Evolutionary conservation across 2,113 vertebrate species (phyloP), one percentile per base, ranked within the genome.

Genomic region (Euleptes europaea): DNA sequence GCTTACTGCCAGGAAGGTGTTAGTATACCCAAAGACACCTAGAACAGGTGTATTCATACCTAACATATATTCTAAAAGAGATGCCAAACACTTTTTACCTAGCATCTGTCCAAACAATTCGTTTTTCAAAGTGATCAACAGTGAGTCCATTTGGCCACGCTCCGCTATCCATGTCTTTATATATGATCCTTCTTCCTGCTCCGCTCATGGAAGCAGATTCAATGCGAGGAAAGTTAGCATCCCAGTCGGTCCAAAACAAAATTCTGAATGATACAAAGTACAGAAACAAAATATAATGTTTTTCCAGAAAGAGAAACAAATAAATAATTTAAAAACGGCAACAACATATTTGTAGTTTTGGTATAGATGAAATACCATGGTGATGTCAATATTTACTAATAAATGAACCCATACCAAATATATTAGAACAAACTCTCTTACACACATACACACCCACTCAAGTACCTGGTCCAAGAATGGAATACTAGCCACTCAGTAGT

Each of bases 201-300:
- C 99, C 99, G 0, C 98, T 99, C 99, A 99, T 99, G 3, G 99
- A 98, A 3, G 98, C 98, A 0, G 98, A 98, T 85, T 99, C 99
- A 1, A 99, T 99, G 38, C 99, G 98, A 84, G 99, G 99, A 90
- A 99, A 99, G 69, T 97, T 98, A 38, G 98, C 98, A 93, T 99
- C 99, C 99, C 99, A 99, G 94, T 99, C 99, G 6, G 99, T 99
- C 99, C 99, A 99, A 96, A 99, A 99, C 35, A 99, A 96, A 92
- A 99, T 98, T 92, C 99, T 99, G 85, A 33, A 91, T 74, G 69
- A 93, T 69, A 89, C 42, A 81, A 88, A 90, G 19, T 83, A 69
- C 4, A 67, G 67, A 72, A 77, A 2, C 10, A 75, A 47, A 85
- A 8, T n/a, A 13, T 73, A 0, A 71, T 0, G 80, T 70, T 1